Base-by-base conservation (phyloP, 2,888 invertebrate species). In the Orthosia cruda region DNA sequence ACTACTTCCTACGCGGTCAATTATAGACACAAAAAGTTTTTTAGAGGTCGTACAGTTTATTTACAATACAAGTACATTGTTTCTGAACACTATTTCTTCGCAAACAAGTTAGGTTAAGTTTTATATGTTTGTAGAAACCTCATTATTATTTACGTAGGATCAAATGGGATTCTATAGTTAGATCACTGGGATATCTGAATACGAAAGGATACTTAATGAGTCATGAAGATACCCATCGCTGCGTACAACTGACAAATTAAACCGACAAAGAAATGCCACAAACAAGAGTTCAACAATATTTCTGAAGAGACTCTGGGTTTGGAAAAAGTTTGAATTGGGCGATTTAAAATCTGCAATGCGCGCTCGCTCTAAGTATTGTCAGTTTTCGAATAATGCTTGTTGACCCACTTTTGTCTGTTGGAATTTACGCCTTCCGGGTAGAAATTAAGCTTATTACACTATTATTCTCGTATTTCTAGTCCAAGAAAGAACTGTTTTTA, bases 261-360 rank as follows among this genome's bases (percentile, higher is more conserved):
- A 52, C 40, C 50, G 16, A 40, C 20, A 73, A 82, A 79, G 62
- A 70, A 71, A 55, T 74, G 65, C 61, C 71, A 79, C 70, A 67
- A 74, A 67, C 82, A 82, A 69, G 47, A 73, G 65, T 55, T 68
- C 47, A 65, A 47, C 26, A 47, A 65, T 71, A 79, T 71, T 79
- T 77, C 66, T 71, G 40, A 80, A 80, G 59, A n/a, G 32, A 69
- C 55, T 69, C 57, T 18, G 71, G 40, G 40, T 71, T 82, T 75
- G 69, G 69, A 82, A 83, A 81, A 82, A 75, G 80, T 82, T 82
- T 71, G 80, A 72, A 82, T 83, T 71, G 74, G 59, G 2, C 83
- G 71, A 83, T 83, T 82, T 79, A 82, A 83, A 82, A 80, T 82
- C 83, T 82, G 80, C 83, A 82, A 52, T 83, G 81, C 81, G 80